Percentiles rank a stretch among this genome's conserved stretches.
phyloP scores from a whole-genome alignment of 2,113 vertebrate genomes.

The Syrmaticus mikado region DNA sequence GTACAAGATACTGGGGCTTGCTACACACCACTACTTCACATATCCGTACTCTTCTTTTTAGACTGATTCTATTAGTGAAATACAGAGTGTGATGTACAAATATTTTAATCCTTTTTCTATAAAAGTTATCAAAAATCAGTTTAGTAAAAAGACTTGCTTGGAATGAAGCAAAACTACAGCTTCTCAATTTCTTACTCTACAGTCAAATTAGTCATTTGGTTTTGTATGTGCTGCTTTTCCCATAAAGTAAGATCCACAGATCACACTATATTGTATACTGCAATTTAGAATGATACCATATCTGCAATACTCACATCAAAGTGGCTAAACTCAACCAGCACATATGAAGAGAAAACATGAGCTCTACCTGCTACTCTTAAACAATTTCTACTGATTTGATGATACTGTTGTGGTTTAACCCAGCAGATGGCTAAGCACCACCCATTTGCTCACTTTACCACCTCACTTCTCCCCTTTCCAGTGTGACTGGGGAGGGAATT shows the following conservation, averaged over 20 bases:
- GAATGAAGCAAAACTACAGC: not conserved
- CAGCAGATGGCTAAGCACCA: no score
- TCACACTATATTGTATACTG: not conserved
- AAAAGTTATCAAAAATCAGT: not conserved
- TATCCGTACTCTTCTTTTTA: not conserved
- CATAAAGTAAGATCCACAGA: not conserved
- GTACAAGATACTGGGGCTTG: not conserved
- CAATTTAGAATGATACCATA: not conserved
- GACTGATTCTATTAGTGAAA: not conserved
- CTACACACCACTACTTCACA: not conserved
- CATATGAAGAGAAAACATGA: not conserved
- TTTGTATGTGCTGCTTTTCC: not conserved
- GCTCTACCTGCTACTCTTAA: not conserved
- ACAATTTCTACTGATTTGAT: not conserved
- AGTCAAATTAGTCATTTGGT: not conserved
- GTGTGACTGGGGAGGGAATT: no score
- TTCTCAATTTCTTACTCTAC: not conserved
- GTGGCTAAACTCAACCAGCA: not conserved
- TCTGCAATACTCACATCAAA: not conserved
- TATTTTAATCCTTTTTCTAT: not conserved
- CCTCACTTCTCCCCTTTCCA: no score
- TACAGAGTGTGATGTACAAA: not conserved
- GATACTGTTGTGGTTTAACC: not conserved
- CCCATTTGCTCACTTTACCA: no score
- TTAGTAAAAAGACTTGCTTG: not conserved